phyloP scores from a whole-genome alignment of 1,140 invertebrate species.

The Platorchestia sp. region DNA sequence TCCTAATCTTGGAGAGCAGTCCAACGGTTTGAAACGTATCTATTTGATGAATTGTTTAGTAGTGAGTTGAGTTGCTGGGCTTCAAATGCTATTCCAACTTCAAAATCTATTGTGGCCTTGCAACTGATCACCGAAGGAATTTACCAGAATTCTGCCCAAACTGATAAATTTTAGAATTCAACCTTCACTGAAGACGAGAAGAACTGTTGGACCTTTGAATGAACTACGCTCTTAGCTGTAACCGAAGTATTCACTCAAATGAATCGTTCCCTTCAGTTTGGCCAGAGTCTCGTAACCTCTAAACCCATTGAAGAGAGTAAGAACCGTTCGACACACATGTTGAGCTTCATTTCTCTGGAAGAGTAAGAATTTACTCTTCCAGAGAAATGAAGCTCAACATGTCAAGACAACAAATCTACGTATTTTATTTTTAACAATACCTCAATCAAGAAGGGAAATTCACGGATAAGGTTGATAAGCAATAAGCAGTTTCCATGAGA shows the following conservation, averaged over 20 bases:
- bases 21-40: not conserved
- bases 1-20: not conserved
- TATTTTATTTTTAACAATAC: not conserved
- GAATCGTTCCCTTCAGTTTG: not conserved
- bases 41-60: not conserved
- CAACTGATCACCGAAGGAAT: not conserved
- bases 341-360: not conserved
- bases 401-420: not conserved
- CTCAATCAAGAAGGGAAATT: not conserved
- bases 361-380: not conserved
- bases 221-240: not conserved
- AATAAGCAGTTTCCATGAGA: not conserved
- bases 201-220: not conserved
- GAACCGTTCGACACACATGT: not conserved
- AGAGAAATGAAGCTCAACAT: not conserved
- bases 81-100: not conserved
- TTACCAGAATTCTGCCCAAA: not conserved
- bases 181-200: too few species aligned
- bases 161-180: not conserved
- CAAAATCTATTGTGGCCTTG: not conserved
- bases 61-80: not conserved
- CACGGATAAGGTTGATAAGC: not conserved
- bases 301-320: not conserved
- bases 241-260: not conserved
- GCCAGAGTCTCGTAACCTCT: not conserved